Conservation (phyloP, 2,113 vertebrate species). For the Atrichornis clamosus region DNA sequence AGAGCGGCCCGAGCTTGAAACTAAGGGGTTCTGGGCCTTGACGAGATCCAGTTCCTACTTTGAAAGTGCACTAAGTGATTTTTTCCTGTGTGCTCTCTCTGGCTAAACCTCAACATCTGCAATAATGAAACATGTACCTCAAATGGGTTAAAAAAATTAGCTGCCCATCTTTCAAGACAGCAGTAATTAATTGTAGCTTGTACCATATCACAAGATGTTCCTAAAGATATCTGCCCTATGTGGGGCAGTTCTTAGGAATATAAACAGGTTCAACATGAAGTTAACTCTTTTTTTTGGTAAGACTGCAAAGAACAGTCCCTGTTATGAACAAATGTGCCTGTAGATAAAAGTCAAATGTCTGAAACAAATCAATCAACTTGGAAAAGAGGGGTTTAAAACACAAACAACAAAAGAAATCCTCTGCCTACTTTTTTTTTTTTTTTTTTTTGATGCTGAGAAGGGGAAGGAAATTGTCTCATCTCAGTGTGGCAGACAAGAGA, state of each 20-base stretch:
- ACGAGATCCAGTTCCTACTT: not conserved
- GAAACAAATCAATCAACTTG: not conserved
- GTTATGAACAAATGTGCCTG: not conserved
- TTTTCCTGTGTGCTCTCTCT: not conserved
- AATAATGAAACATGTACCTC: fast-evolving
- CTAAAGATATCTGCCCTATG: not conserved
- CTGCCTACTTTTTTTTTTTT: not conserved
- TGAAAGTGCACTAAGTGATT: not conserved
- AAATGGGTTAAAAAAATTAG: not conserved
- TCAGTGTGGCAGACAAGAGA: not conserved
- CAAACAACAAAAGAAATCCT: not conserved
- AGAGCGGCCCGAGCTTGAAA: not conserved
- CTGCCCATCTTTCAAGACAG: not conserved
- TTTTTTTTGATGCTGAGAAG: not conserved
- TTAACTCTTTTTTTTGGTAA: not conserved
- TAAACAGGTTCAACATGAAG: not conserved
- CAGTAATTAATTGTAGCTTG: not conserved
- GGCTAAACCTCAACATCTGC: not conserved
- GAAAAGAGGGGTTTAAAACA: not conserved
- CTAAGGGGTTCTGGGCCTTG: not conserved
- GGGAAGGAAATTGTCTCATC: not conserved
- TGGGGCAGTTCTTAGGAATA: not conserved
- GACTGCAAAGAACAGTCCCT: not conserved
- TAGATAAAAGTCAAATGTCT: not conserved
- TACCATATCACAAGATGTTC: not conserved